These are phyloP conservation scores for Oligia fasciuncula DNA, from an alignment of 2,888 invertebrate genomes.

Conservation along the genomic window DNA sequence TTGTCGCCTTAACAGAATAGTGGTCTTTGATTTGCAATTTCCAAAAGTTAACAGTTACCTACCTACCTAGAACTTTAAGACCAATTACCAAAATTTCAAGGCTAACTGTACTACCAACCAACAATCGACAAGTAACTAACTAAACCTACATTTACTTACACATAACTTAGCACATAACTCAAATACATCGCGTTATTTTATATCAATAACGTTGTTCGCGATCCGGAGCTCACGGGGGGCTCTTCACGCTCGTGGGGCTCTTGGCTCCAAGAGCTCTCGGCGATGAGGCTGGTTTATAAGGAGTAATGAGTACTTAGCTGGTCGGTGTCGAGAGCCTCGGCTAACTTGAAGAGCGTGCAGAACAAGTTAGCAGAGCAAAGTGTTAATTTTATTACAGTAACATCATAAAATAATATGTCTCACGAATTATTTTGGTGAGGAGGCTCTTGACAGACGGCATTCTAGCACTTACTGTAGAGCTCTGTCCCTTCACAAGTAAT, in stretches of 20 bases:
- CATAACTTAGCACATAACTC: neutral
- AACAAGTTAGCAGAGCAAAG: slow-evolving; percentile 1
- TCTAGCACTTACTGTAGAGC: neutral
- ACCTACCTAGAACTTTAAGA: neutral
- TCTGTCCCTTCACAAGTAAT: neutral
- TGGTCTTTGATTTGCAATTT: neutral
- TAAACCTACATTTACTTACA: slow-evolving; percentile 11
- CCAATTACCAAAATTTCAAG: neutral
- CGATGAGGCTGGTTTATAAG: slow-evolving; percentile 9
- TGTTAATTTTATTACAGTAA: slow-evolving; percentile 10
- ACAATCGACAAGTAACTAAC: slow-evolving; percentile 6
- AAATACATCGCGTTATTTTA: slow-evolving; percentile 12
- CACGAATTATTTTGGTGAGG: too few relatives aligned
- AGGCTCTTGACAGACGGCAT: neutral
- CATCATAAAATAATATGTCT: neutral
- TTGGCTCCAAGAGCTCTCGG: slow-evolving; percentile 30
- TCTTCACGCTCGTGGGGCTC: slow-evolving; percentile 1
- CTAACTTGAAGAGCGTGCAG: neutral
- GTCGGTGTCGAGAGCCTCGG: slow-evolving; percentile 17
- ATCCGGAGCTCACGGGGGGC: neutral
- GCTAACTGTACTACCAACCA: neutral
- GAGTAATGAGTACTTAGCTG: slow-evolving; percentile 36
- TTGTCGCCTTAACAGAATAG: neutral
- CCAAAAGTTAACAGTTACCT: neutral
- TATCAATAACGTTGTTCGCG: slow-evolving; percentile 16